Evolutionary conservation across 2,797 vertebrate genomes (phyloP).

Genomic region (Lagodon rhomboides): DNA sequence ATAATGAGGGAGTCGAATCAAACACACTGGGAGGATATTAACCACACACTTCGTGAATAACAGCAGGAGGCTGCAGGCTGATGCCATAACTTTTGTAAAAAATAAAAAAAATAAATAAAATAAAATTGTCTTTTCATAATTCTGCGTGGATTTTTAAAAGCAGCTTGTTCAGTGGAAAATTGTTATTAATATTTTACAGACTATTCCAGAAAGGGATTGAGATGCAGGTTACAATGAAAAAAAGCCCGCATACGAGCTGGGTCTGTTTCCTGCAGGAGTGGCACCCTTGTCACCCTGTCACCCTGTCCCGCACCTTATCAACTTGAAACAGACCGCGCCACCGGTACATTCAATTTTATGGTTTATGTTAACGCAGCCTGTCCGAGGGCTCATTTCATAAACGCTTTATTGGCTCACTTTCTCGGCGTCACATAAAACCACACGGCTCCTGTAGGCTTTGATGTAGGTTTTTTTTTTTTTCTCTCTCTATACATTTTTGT

Average conservation of each 20-base stretch:
- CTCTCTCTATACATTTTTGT: slow-evolving; percentile 38
- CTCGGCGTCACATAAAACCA: slow-evolving; percentile 16
- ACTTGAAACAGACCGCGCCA: slow-evolving; percentile 65
- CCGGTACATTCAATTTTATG: slow-evolving; percentile 66
- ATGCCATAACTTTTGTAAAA: neutral
- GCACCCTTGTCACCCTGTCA: slow-evolving; percentile 31
- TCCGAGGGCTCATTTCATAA: slow-evolving; percentile 50
- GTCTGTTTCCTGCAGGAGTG: slow-evolving; percentile 20
- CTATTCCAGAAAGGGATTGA: slow-evolving; percentile 13
- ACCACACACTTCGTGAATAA: slow-evolving; percentile 6
- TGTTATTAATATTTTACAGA: slow-evolving; percentile 29
- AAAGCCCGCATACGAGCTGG: slow-evolving; percentile 11
- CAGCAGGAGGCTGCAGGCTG: neutral
- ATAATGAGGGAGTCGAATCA: neutral
- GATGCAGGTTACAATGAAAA: slow-evolving; percentile 4
- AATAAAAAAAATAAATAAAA: too few species aligned
- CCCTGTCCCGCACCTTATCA: slow-evolving; percentile 68
- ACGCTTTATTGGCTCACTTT: slow-evolving; percentile 58
- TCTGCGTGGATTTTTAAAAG: slow-evolving; percentile 18
- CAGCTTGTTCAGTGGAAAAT: neutral
- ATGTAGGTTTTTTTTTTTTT: slow-evolving; percentile 20
- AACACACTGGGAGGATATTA: neutral
- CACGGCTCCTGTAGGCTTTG: slow-evolving; percentile 46
- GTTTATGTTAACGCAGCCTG: slow-evolving; percentile 64
- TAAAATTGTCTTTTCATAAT: neutral